phyloP scores from a whole-genome alignment of 1,140 invertebrate species.

The Triops longicaudatus region DNA sequence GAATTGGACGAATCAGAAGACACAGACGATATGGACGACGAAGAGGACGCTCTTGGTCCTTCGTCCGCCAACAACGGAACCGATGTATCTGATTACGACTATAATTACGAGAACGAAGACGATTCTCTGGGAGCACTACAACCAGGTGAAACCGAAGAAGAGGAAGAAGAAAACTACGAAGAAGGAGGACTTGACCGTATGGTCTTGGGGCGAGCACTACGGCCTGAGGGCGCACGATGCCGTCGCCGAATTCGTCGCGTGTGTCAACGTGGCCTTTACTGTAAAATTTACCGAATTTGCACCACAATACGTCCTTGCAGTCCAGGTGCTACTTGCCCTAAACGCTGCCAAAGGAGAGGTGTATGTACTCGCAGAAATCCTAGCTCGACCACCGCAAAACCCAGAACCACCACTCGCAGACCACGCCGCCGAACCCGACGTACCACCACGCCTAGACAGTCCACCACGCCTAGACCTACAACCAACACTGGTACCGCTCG shows the following conservation, averaged over 20 bases:
- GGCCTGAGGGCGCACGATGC: background rate
- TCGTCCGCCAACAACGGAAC: background rate
- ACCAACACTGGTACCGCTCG: too few relatives aligned
- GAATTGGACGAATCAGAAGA: background rate
- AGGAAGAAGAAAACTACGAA: background rate
- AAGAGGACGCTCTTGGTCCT: background rate
- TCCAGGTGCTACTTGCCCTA: background rate
- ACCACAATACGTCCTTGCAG: background rate
- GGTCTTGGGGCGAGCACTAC: background rate
- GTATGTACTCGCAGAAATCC: background rate
- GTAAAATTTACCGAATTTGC: background rate
- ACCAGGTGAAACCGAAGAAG: background rate
- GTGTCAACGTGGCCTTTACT: background rate
- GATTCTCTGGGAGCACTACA: background rate
- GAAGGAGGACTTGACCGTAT: background rate
- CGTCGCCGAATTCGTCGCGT: background rate
- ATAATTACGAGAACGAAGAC: background rate
- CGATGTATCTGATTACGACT: background rate
- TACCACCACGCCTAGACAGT: background rate
- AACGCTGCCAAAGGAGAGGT: background rate
- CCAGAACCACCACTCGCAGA: background rate
- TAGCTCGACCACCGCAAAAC: background rate
- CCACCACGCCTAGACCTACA: too few relatives aligned
- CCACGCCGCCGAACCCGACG: background rate
- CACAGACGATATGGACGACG: background rate